phyloP scores from a whole-genome alignment of 2,797 vertebrate species.

The Trematomus bernacchii region DNA sequence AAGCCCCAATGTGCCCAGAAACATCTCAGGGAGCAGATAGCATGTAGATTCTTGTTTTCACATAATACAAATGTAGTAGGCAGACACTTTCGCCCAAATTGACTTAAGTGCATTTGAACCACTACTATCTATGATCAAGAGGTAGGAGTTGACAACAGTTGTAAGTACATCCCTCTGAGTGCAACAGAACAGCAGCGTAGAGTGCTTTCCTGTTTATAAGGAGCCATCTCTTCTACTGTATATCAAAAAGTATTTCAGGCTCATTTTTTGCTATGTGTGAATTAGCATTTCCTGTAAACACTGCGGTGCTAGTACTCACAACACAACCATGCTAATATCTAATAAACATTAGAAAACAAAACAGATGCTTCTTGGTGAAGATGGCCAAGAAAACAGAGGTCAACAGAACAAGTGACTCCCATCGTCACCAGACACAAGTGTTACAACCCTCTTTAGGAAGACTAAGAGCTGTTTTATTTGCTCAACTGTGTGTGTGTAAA shows the following conservation, averaged over 20 bases:
- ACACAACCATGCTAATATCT: neutral
- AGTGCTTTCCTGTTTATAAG: neutral
- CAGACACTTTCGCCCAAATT: neutral
- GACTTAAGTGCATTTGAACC: neutral
- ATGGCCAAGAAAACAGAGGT: neutral
- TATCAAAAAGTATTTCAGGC: neutral
- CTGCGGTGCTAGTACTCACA: neutral
- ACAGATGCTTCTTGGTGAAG: neutral
- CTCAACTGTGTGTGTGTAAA: constrained; percentile 9
- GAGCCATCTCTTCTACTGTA: neutral
- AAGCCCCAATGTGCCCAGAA: too few relatives aligned
- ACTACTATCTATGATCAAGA: neutral
- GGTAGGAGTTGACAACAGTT: neutral
- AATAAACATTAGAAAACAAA: too few relatives aligned
- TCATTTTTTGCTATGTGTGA: neutral
- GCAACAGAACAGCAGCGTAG: neutral
- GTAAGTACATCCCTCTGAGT: neutral
- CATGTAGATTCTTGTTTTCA: neutral
- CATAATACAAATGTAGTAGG: neutral
- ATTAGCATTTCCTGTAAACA: neutral
- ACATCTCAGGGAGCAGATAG: too few relatives aligned
- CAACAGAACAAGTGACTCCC: constrained; percentile 5
- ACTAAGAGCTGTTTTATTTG: constrained; percentile 8
- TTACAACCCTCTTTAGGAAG: constrained; percentile 6
- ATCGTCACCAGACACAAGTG: neutral